Percentiles rank a stretch among this genome's conserved stretches.
These are phyloP conservation scores for Acrocyrtus sp. DNA, from an alignment of 2,888 invertebrate genomes.

Conservation along the genomic window DNA sequence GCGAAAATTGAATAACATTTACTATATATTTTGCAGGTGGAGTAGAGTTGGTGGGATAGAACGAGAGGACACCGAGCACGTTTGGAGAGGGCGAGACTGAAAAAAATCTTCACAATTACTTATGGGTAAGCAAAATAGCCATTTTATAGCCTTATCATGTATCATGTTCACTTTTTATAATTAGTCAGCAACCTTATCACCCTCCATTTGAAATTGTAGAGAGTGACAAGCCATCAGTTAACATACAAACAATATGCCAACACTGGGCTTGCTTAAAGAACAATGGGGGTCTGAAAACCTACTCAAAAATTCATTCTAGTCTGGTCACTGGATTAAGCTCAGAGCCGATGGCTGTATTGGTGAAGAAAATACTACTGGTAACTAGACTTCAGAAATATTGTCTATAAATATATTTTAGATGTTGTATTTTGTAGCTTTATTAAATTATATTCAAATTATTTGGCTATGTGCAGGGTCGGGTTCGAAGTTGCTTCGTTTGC, in stretches of 20 bases:
- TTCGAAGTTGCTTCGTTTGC: slow-evolving; percentile 55
- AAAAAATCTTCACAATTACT: too few species aligned
- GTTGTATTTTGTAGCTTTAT: too few species aligned
- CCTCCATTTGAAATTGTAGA: not conserved
- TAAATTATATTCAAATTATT: slow-evolving; percentile 60
- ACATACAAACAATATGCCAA: slow-evolving; percentile 69
- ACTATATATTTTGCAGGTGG: too few species aligned
- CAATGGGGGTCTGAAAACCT: slow-evolving; percentile 78
- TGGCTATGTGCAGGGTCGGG: slow-evolving; percentile 72
- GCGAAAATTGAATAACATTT: too few species aligned
- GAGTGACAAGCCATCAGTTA: slow-evolving; percentile 23
- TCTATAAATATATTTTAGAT: not conserved
- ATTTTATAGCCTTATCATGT: too few species aligned
- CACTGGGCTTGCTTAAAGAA: slow-evolving; percentile 84
- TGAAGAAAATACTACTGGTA: slow-evolving; percentile 65
- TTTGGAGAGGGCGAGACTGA: too few species aligned
- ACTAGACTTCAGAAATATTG: slow-evolving; percentile 53
- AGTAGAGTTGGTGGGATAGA: too few species aligned
- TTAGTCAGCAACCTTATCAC: not conserved
- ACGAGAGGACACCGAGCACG: too few species aligned
- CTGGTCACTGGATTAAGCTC: slow-evolving; percentile 85
- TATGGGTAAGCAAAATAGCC: too few species aligned
- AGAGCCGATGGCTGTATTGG: slow-evolving; percentile 86
- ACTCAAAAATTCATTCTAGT: slow-evolving; percentile 84
- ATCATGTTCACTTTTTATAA: too few species aligned